phyloP scores from a whole-genome alignment of 1,140 invertebrate species.

The Hyphantria cunea region DNA sequence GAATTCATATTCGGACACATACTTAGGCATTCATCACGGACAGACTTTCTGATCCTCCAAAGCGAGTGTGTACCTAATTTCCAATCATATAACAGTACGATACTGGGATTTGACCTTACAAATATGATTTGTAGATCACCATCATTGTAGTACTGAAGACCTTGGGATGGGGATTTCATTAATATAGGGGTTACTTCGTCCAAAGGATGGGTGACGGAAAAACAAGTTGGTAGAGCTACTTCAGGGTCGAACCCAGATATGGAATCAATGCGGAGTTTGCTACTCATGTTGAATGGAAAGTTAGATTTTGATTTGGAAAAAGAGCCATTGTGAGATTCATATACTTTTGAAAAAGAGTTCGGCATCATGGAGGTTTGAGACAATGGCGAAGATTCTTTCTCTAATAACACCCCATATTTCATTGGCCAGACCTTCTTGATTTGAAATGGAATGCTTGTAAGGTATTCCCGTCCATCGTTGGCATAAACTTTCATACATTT shows the following conservation, averaged over 20 bases:
- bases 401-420: conserved; percentile 89
- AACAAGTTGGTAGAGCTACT: conserved; percentile 85
- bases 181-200: conserved; percentile 94
- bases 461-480: conserved; percentile 90
- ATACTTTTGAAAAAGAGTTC: conserved; percentile 58
- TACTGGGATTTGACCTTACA: conserved; percentile 80
- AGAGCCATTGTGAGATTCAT: conserved; percentile 64
- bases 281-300: conserved; percentile 64
- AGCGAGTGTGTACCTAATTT: conserved; percentile 90
- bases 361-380: conserved; percentile 63
- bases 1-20: conserved; percentile 82
- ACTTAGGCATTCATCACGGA: conserved; percentile 86
- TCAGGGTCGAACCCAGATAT: conserved; percentile 67
- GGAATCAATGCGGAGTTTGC: conserved; percentile 61
- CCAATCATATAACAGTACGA: conserved; percentile 88
- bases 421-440: conserved; percentile 89
- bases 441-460: conserved; percentile 92
- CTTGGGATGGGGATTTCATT: conserved; percentile 83
- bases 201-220: conserved; percentile 93
- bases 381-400: conserved; percentile 83
- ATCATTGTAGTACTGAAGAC: conserved; percentile 81
- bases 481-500: conserved; percentile 91
- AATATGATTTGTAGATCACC: conserved; percentile 80
- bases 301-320: conserved; percentile 57
- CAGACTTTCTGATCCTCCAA: conserved; percentile 90